Evolutionary conservation across 2,797 vertebrate species (phyloP).

Genomic region (Picus viridis): DNA sequence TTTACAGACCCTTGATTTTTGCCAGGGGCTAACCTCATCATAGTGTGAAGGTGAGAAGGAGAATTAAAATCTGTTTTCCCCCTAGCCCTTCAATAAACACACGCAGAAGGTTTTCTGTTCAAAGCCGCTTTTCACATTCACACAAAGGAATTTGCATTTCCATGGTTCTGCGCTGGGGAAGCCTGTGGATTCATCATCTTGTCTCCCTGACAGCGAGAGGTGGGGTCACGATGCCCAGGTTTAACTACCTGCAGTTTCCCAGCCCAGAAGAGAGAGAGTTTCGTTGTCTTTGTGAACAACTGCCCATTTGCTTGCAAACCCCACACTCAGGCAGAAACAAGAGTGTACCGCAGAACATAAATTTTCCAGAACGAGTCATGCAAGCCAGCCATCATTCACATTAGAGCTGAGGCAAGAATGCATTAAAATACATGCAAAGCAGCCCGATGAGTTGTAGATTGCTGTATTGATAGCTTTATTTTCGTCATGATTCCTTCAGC

Average conservation of each 20-base stretch:
- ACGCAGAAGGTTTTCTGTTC: not conserved
- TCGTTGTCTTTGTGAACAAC: not conserved
- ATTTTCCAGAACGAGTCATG: not conserved
- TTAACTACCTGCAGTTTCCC: not conserved
- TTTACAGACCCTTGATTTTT: not conserved
- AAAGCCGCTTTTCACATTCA: not conserved
- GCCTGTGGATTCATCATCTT: not conserved
- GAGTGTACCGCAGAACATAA: not conserved
- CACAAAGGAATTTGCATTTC: constrained; percentile 37
- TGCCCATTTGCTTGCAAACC: not conserved
- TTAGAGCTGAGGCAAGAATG: not conserved
- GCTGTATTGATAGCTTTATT: not conserved
- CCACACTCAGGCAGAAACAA: not conserved
- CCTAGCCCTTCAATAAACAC: not conserved
- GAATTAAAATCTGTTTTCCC: not conserved
- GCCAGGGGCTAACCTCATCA: not conserved
- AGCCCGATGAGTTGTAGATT: not conserved
- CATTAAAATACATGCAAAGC: constrained; percentile 8
- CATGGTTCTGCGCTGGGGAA: not conserved
- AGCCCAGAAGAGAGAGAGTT: not conserved
- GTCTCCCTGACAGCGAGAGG: not conserved
- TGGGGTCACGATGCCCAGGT: not conserved
- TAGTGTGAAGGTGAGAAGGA: not conserved
- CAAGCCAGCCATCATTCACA: not conserved
- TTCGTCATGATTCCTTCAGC: constrained; percentile 13